Evolutionary conservation across 2,888 invertebrate species (phyloP), one percentile per base, ranked within the genome.

Genomic region (Melinaea marsaeus): DNA sequence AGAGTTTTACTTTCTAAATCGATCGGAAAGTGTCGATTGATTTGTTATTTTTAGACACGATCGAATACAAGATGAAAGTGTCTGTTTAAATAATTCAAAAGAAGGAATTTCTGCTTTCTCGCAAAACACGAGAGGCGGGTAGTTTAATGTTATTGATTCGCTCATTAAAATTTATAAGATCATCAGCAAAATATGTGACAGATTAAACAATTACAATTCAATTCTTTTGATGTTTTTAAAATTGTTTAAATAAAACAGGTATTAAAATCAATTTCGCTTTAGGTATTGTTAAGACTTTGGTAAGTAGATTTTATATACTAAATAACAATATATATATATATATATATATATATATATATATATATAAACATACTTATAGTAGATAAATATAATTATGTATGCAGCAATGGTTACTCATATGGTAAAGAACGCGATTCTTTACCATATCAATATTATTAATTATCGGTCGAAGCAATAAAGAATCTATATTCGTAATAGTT

Each of bases 401-500:
- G 7, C 37, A 37, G 9, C 42, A 42, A 3, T 9, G 11, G 42
- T 11, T 11, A 42, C 37, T 22, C 22, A 22, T 32, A 42, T 57
- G 13, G 13, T 57, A 13, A 34, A 9, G 37, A 42, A 42, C 42
- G 42, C 2, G 42, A 42, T 42, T 42, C 54, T 37, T 22, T 51
- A 54, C 54, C 37, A 54, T 22, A 59, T 13, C 9, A 59, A 13
- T 37, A 42, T 54, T 32, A 22, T 34, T 9, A 37, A 37, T 37
- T 54, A 54, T 59, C 5, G 59, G 13, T 42, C 7, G 32, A 32
- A 42, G 59, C 54, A 48, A 54, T 66, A 66, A 63, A 66, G 59
- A 61, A 57, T 66, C 66, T 66, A 66, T 61, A 62, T 66, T 63
- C 48, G 66, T 63, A 66, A 60, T 61, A 61, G 56, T 59, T 59